These are phyloP conservation scores for Mycetomoellerius zeteki DNA, from an alignment of 1,140 invertebrate genomes.

Conservation along the genomic window DNA sequence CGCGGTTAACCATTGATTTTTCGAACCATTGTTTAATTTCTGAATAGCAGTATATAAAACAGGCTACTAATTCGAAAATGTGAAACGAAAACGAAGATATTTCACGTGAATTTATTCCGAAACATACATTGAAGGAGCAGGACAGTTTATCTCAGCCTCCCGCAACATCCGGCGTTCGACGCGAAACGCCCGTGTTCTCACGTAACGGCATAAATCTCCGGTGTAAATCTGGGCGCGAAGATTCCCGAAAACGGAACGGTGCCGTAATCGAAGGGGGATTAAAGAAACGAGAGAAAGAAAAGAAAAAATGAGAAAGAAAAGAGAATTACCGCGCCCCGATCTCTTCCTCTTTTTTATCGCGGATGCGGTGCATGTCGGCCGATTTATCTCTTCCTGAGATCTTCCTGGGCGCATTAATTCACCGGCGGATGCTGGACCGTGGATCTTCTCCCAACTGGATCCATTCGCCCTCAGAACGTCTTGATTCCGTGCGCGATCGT, in stretches of 20 bases:
- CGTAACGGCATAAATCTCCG: slow-evolving; percentile 40
- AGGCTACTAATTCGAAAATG: neutral
- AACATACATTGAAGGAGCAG: neutral
- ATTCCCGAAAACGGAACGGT: slow-evolving; percentile 40
- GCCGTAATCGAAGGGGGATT: slow-evolving; percentile 35
- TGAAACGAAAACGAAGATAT: neutral
- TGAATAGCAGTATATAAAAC: neutral
- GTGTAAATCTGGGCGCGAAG: slow-evolving; percentile 38
- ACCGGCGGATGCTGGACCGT: slow-evolving; percentile 32
- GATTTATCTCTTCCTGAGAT: slow-evolving; percentile 60
- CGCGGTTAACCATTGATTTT: slow-evolving; percentile 47
- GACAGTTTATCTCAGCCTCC: slow-evolving; percentile 13
- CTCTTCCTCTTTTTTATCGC: slow-evolving; percentile 48
- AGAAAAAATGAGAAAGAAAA: slow-evolving; percentile 13
- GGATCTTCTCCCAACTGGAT: slow-evolving; percentile 33
- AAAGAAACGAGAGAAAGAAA: slow-evolving; percentile 10
- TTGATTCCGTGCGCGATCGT: slow-evolving; percentile 67
- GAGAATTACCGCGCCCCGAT: slow-evolving; percentile 55
- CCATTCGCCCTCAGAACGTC: slow-evolving; percentile 49
- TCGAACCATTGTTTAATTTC: slow-evolving; percentile 8
- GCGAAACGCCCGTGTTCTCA: slow-evolving; percentile 27
- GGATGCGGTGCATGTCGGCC: slow-evolving; percentile 58
- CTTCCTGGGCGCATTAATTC: slow-evolving; percentile 70
- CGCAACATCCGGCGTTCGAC: neutral
- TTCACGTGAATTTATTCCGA: slow-evolving; percentile 13